Conservation (phyloP, 2,888 invertebrate genomes). For the Dynastes hyllus region DNA sequence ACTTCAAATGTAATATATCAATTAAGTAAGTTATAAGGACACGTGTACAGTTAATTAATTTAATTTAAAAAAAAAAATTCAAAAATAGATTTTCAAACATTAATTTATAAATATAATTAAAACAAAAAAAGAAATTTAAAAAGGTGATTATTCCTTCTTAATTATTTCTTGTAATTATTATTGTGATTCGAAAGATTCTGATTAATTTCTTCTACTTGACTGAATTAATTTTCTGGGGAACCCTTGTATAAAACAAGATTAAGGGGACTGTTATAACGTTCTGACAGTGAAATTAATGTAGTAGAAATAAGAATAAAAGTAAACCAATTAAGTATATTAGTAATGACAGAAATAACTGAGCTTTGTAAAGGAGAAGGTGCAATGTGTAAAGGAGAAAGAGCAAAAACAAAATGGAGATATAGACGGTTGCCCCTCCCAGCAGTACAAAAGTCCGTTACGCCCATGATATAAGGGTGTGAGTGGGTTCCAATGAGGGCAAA, state of each 20-base stretch:
- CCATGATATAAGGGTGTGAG: slow-evolving; percentile 55
- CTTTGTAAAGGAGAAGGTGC: slow-evolving; percentile 45
- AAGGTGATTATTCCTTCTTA: too few relatives aligned
- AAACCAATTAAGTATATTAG: slow-evolving; percentile 52
- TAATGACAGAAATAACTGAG: slow-evolving; percentile 50
- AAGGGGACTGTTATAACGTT: background rate
- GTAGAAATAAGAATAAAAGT: slow-evolving; percentile 39
- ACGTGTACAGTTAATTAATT: too few relatives aligned
- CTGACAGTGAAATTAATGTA: slow-evolving; percentile 25
- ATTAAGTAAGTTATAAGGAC: too few relatives aligned
- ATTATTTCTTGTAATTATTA: too few relatives aligned
- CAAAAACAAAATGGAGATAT: slow-evolving; percentile 61
- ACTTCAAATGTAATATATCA: too few relatives aligned
- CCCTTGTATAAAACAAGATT: slow-evolving; percentile 7
- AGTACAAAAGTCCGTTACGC: slow-evolving; percentile 56
- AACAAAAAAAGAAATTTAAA: too few relatives aligned
- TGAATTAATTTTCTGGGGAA: slow-evolving; percentile 1
- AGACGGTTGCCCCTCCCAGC: slow-evolving; percentile 55
- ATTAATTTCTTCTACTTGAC: background rate
- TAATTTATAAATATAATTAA: too few relatives aligned
- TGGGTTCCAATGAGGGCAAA: slow-evolving; percentile 58
- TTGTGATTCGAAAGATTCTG: too few relatives aligned
- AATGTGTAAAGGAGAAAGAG: slow-evolving; percentile 55
- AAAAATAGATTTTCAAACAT: too few relatives aligned
- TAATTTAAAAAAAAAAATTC: too few relatives aligned